Evolutionary conservation across 2,797 vertebrate species (phyloP).

Genomic region (Poeciliopsis infans): DNA sequence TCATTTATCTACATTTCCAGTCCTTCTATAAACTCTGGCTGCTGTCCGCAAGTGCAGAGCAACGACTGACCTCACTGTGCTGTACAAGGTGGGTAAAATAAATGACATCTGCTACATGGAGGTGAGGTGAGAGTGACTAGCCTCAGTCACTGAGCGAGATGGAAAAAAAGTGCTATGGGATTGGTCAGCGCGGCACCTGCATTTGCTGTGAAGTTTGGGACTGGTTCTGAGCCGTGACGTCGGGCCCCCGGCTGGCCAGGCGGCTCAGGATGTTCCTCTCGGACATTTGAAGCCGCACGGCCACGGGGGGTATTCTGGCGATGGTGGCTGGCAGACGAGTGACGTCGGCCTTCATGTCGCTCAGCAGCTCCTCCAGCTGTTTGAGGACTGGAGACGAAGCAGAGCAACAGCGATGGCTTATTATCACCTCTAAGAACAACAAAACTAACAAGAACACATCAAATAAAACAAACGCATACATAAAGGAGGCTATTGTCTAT

Average conservation of each 20-base stretch:
- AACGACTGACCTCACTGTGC: conserved; percentile 67
- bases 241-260: conserved; percentile 91
- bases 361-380: conserved; percentile 97
- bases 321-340: conserved; percentile 96
- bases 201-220: conserved; percentile 76
- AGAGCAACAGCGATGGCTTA: neutral
- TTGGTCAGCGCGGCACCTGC: conserved; percentile 79
- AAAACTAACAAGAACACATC: neutral
- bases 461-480: neutral
- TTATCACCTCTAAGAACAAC: neutral
- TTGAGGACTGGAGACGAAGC: conserved; percentile 87
- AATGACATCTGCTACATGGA: conserved; percentile 67
- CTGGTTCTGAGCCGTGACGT: conserved; percentile 75
- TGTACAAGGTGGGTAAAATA: conserved; percentile 59
- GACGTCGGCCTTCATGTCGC: conserved; percentile 99
- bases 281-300: conserved; percentile 97
- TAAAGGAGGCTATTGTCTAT: neutral
- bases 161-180: conserved; percentile 18
- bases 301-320: conserved; percentile 95
- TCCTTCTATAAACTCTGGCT: conserved; percentile 55
- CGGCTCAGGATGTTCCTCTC: conserved; percentile 98
- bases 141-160: conserved; percentile 42
- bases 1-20: conserved; percentile 55
- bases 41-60: conserved; percentile 46
- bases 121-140: conserved; percentile 55